Evolutionary conservation across 2,797 vertebrate genomes (phyloP), one percentile per base, ranked within the genome.

Genomic region (Buphagus erythrorhynchus): DNA sequence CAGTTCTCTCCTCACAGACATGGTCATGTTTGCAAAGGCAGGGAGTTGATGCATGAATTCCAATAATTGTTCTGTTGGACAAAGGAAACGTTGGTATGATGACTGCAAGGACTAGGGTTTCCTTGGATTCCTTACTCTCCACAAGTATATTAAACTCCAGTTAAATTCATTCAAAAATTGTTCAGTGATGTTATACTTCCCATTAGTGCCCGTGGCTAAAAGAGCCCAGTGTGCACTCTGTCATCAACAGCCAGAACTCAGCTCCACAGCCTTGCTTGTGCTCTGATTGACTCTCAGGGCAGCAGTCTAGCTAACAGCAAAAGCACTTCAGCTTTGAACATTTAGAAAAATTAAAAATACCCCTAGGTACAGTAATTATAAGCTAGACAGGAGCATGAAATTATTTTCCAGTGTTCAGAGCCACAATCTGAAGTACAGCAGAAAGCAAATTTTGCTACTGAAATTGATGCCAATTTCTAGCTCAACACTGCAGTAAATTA

Each of bases 11-110:
- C 99, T 98, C 86, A 99, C 99, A 63, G 98, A 99, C 99, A 99
- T 99, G 26, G 99, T 99, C 99, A 99, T 99, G 95, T 99, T 99
- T 16, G 98, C 98, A 95, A 99, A 99, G 51, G 99, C 99, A 58
- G 99, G 99, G 25, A 99, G 98, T 6, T 99, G 99, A 92, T 99
- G 98, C 98, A 99, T 99, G 54, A 99, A 99, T 95, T 99, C 99
- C 97, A 99, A 9, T 67, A 99, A 97, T 79, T 99, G 98, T 57
- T 99, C 99, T 99, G 95, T 92, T 48, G 87, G 75, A 94, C 93
- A 94, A 94, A 79, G 69, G 35, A 96, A 93, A 94, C 71, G 71
- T 13, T 42, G 57, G 22, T 65, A 46, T 54, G 77, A 92, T 33
- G 38, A 89, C 20, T 66, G 91, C 63, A 62, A 94, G 67, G 46